Conservation (phyloP, 2,113 vertebrate species). For the Prunella fulvescens region DNA sequence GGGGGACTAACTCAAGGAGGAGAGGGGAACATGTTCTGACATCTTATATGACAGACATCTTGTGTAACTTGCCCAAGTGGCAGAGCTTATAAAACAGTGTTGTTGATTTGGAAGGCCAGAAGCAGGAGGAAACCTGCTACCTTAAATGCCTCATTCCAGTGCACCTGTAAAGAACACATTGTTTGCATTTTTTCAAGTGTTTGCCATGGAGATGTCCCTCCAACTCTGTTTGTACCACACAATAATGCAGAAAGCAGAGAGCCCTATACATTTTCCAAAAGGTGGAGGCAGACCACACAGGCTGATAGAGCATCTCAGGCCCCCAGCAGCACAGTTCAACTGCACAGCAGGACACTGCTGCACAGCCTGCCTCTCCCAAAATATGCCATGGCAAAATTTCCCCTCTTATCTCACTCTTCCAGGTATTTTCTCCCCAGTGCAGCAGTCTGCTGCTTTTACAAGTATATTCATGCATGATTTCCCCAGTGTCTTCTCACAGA, state of each 20-base stretch:
- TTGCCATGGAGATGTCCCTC: background rate
- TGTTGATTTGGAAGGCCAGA: background rate
- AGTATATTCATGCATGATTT: background rate
- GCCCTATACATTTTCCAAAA: background rate
- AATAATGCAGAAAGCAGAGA: background rate
- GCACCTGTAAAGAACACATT: background rate
- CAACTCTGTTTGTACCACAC: no score
- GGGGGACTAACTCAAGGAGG: background rate
- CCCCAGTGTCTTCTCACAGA: background rate
- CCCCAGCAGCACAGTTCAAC: background rate
- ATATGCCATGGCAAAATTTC: rapidly evolving
- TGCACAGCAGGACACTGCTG: background rate
- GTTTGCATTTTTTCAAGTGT: background rate
- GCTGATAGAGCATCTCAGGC: background rate
- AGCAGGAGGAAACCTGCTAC: background rate
- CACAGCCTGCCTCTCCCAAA: background rate
- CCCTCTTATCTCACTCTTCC: background rate
- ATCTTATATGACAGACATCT: background rate
- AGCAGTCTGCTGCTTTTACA: background rate
- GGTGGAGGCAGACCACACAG: background rate
- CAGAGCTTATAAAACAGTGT: background rate
- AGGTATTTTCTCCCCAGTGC: background rate
- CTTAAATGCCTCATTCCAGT: background rate
- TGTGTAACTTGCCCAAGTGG: background rate
- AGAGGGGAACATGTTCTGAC: background rate